phyloP scores from a whole-genome alignment of 1,140 invertebrate genomes.

The Hylyphantes graminicola region DNA sequence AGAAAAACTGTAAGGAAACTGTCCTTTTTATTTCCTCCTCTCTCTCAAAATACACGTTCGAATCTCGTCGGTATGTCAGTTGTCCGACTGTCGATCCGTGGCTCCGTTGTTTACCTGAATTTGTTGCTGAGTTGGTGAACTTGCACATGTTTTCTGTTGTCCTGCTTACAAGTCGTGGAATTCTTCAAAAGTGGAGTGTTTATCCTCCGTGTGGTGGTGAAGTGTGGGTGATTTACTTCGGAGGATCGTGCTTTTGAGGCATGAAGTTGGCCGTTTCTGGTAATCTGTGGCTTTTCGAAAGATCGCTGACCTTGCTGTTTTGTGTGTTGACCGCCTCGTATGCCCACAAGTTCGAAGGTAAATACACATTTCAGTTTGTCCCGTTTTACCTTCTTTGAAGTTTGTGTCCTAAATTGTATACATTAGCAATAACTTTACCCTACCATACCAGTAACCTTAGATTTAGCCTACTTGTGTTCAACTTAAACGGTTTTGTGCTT shows the following conservation, averaged over 20 bases:
- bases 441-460: no score
- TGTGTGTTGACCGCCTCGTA: not conserved
- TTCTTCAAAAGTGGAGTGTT: not conserved
- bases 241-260: constrained; percentile 18
- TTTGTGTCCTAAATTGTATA: no score
- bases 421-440: no score
- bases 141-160: not conserved
- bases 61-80: constrained; percentile 4
- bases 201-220: not conserved
- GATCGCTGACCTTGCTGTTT: constrained; percentile 36
- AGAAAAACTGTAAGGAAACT: not conserved
- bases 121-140: not conserved
- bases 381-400: no score
- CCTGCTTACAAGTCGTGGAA: not conserved
- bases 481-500: no score
- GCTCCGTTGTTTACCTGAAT: not conserved
- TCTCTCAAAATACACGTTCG: not conserved
- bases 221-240: constrained; percentile 5
- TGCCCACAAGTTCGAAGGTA: constrained; percentile 30
- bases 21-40: not conserved
- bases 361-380: not conserved
- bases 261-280: constrained; percentile 34
- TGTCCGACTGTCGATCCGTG: not conserved
- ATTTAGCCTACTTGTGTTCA: no score
- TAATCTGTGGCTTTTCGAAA: constrained; percentile 23